These are phyloP conservation scores for Palaemon carinicauda DNA, from an alignment of 1,140 invertebrate species.

Conservation along the genomic window DNA sequence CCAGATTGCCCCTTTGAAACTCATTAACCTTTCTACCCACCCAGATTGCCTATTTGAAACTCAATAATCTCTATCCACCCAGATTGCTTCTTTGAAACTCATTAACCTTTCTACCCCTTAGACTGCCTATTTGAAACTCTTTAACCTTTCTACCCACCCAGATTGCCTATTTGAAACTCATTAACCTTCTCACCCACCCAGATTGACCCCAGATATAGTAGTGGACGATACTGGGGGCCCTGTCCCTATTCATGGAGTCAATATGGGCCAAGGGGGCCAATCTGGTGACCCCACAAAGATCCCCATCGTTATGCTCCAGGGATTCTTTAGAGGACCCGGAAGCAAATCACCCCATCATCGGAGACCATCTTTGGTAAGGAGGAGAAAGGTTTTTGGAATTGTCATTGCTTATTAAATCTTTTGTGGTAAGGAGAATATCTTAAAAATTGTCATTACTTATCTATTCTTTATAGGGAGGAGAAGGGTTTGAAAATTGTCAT, in stretches of 20 bases:
- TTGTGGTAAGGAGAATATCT: too few relatives aligned
- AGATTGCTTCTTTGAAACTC: too few relatives aligned
- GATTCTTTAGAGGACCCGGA: slow-evolving; percentile 42
- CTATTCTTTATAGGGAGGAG: too few relatives aligned
- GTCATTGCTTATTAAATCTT: too few relatives aligned
- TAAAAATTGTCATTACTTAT: too few relatives aligned
- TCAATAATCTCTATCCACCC: not conserved
- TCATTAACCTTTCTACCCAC: too few relatives aligned
- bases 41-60: too few relatives aligned
- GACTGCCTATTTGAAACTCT: not conserved
- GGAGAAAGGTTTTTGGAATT: not conserved
- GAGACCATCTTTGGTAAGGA: slow-evolving; percentile 32
- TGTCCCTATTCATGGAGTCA: not conserved
- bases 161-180: not conserved
- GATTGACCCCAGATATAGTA: slow-evolving; percentile 29
- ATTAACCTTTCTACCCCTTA: too few relatives aligned
- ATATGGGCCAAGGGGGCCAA: not conserved
- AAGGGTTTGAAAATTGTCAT: too few relatives aligned
- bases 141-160: not conserved
- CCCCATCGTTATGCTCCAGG: slow-evolving; percentile 41
- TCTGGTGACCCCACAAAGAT: slow-evolving; percentile 21
- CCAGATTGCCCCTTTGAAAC: slow-evolving; percentile 21
- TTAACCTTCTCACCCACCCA: not conserved
- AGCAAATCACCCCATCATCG: slow-evolving; percentile 41
- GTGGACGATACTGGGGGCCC: slow-evolving; percentile 25